Conservation (phyloP, 2,888 invertebrate species). For the Yponomeuta cagnagella region DNA sequence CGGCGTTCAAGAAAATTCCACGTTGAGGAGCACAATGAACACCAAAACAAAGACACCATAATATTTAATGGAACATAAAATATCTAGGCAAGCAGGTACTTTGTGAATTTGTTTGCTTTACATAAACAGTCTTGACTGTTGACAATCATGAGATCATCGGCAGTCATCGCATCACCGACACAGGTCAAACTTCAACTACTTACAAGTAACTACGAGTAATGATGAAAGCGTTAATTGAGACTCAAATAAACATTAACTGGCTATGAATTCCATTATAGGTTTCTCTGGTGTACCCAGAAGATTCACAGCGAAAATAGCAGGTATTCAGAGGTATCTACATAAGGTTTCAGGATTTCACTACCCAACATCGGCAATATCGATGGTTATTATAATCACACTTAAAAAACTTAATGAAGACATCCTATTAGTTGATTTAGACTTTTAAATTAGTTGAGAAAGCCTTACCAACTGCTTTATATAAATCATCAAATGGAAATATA, state of each 20-base stretch:
- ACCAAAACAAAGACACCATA: conserved; percentile 3
- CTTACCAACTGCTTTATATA: too few relatives aligned
- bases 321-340: too few relatives aligned
- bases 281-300: too few relatives aligned
- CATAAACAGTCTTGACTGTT: background rate
- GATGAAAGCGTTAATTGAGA: background rate
- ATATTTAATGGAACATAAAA: conserved; percentile 10
- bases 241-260: background rate
- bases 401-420: too few relatives aligned
- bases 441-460: too few relatives aligned
- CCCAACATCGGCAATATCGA: too few relatives aligned
- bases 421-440: too few relatives aligned
- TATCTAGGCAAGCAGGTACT: background rate
- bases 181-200: background rate
- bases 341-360: too few relatives aligned
- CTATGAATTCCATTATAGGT: too few relatives aligned
- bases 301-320: too few relatives aligned
- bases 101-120: conserved; percentile 1
- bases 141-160: conserved; percentile 1
- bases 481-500: too few relatives aligned
- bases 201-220: background rate
- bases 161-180: background rate
- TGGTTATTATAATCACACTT: too few relatives aligned
- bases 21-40: background rate
- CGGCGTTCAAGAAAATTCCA: conserved; percentile 12